Percentiles rank a stretch among this genome's conserved stretches.
phyloP scores from a whole-genome alignment of 1,140 invertebrate genomes.

The Caerostris darwini region DNA sequence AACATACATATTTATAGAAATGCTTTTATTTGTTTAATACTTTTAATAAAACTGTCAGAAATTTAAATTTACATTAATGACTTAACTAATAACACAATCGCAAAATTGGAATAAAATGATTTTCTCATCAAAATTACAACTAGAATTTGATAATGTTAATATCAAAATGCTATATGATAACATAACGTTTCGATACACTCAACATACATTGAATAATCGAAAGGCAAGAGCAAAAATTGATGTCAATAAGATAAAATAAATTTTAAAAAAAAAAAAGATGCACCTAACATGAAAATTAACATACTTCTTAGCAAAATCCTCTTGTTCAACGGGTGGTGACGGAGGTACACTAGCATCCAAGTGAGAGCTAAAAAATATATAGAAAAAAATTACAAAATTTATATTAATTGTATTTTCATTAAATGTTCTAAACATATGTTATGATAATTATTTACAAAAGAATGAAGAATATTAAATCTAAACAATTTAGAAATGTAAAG shows the following conservation, averaged over 20 bases:
- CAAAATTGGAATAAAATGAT: background rate
- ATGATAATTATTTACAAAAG: background rate
- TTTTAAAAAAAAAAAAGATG: no score
- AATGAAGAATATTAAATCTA: background rate
- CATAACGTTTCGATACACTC: no score
- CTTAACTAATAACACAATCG: background rate
- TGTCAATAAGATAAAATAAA: no score
- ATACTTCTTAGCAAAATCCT: slow-evolving; percentile 79
- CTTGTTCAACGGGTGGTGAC: slow-evolving; percentile 84
- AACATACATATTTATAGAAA: no score
- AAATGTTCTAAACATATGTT: background rate
- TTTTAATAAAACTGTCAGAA: no score
- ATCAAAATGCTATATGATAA: no score
- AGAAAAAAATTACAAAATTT: background rate
- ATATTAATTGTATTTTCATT: background rate
- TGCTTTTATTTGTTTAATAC: no score
- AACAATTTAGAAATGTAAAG: background rate
- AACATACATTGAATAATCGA: no score
- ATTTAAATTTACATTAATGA: background rate
- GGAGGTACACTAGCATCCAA: slow-evolving; percentile 84
- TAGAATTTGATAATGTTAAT: no score
- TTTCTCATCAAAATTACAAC: no score
- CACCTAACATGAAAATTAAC: background rate
- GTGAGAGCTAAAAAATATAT: slow-evolving; percentile 40
- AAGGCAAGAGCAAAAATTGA: no score